Conservation (phyloP, 2,113 vertebrate species). For the Gymnogyps californianus region DNA sequence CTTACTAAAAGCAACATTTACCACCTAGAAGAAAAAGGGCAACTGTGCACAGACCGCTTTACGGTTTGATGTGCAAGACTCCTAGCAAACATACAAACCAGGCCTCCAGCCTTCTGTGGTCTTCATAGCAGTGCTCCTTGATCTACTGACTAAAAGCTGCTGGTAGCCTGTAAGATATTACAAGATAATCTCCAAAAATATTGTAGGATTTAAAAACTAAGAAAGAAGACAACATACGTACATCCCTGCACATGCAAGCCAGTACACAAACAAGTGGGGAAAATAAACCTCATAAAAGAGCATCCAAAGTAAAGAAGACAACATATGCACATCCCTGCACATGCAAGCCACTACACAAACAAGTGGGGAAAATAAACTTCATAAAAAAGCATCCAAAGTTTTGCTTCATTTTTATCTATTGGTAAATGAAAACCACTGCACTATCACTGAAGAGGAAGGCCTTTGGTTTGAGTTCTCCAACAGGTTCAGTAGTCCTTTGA, state of each 20-base stretch:
- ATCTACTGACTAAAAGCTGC: not conserved
- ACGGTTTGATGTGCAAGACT: not conserved
- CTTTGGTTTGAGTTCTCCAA: not conserved
- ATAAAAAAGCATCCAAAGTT: not conserved
- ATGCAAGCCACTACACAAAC: not conserved
- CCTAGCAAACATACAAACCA: not conserved
- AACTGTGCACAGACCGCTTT: not conserved
- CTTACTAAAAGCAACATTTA: not conserved
- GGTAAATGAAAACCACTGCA: not conserved
- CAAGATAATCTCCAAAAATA: not conserved
- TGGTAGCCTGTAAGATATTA: not conserved
- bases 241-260: not conserved
- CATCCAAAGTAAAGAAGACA: not conserved
- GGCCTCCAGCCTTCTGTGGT: not conserved
- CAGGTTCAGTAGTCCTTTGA: not conserved
- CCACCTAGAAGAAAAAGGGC: not conserved
- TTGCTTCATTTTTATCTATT: not conserved
- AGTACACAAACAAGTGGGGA: not conserved
- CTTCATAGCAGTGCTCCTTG: not conserved
- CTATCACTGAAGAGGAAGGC: not conserved
- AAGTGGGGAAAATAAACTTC: not conserved
- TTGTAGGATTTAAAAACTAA: not conserved
- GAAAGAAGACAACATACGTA: not conserved
- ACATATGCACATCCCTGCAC: not conserved
- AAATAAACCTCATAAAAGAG: not conserved